These are phyloP conservation scores for Trichonephila clavipes DNA, from an alignment of 1,140 invertebrate genomes.

Conservation along the genomic window DNA sequence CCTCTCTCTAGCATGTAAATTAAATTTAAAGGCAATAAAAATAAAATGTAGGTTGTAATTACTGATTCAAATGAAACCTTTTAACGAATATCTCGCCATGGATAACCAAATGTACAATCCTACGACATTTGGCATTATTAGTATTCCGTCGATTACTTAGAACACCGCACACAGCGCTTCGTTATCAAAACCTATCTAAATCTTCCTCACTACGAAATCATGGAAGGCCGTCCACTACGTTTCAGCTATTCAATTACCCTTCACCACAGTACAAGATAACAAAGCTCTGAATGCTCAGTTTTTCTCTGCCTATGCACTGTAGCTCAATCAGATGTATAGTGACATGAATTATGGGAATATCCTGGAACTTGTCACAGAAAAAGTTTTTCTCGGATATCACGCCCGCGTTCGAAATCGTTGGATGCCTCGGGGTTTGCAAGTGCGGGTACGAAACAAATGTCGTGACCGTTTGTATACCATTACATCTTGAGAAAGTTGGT, in stretches of 20 bases:
- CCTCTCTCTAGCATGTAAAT: too few species aligned
- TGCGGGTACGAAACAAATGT: background rate
- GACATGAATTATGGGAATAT: constrained; percentile 66
- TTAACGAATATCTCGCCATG: background rate
- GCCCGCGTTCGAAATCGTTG: constrained; percentile 2
- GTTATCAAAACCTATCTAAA: background rate
- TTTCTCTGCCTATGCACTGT: background rate
- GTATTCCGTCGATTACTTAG: background rate
- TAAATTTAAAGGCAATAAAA: too few species aligned
- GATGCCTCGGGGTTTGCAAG: background rate
- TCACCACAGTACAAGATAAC: background rate
- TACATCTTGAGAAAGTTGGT: constrained; percentile 25
- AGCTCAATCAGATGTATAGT: constrained; percentile 39
- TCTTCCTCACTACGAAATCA: background rate
- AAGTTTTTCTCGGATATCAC: background rate
- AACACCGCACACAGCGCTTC: background rate
- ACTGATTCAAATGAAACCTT: background rate
- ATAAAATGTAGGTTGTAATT: background rate
- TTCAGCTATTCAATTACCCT: constrained; percentile 7
- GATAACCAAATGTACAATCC: background rate
- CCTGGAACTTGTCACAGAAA: constrained; percentile 58
- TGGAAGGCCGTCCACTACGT: background rate
- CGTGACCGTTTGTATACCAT: constrained; percentile 12
- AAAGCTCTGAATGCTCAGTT: background rate
- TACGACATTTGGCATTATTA: background rate